Evolutionary conservation across 2,888 invertebrate genomes (phyloP).

Genomic region (Archaeoteleia sp.): DNA sequence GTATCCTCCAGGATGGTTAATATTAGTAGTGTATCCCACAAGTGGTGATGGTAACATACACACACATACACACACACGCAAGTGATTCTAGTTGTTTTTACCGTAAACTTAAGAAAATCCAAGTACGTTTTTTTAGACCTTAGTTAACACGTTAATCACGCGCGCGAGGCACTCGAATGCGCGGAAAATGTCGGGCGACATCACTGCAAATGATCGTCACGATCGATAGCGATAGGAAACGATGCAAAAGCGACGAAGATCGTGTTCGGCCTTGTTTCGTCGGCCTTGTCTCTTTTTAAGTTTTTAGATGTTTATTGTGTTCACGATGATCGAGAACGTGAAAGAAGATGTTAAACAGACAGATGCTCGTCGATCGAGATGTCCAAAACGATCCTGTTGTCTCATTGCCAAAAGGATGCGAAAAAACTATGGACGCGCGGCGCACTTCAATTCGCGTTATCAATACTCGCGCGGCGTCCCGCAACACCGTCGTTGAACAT

Average conservation of each 20-base stretch:
- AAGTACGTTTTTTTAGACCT: slow-evolving; percentile 51
- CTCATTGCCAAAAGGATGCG: too few species aligned
- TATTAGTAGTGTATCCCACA: slow-evolving; percentile 67
- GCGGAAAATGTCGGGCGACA: slow-evolving; percentile 61
- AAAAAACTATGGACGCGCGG: too few species aligned
- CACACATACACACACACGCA: slow-evolving; percentile 48
- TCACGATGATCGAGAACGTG: slow-evolving; percentile 30
- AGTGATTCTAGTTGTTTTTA: slow-evolving; percentile 71
- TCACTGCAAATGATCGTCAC: slow-evolving; percentile 17
- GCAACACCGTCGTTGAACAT: too few species aligned
- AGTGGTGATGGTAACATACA: slow-evolving; percentile 65
- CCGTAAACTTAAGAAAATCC: slow-evolving; percentile 55
- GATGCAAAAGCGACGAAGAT: slow-evolving; percentile 23
- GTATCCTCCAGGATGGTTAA: slow-evolving; percentile 60
- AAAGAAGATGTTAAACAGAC: background rate
- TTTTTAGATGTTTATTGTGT: slow-evolving; percentile 70
- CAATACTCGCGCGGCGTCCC: too few species aligned
- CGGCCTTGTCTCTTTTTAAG: slow-evolving; percentile 61
- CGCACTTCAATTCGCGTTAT: too few species aligned
- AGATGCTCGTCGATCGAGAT: too few species aligned
- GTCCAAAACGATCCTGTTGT: too few species aligned
- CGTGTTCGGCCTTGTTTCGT: slow-evolving; percentile 34
- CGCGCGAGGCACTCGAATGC: slow-evolving; percentile 56
- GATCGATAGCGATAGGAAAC: slow-evolving; percentile 22
- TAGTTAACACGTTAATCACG: slow-evolving; percentile 35